phyloP scores from a whole-genome alignment of 2,797 vertebrate species.

The Myripristis jacobus region DNA sequence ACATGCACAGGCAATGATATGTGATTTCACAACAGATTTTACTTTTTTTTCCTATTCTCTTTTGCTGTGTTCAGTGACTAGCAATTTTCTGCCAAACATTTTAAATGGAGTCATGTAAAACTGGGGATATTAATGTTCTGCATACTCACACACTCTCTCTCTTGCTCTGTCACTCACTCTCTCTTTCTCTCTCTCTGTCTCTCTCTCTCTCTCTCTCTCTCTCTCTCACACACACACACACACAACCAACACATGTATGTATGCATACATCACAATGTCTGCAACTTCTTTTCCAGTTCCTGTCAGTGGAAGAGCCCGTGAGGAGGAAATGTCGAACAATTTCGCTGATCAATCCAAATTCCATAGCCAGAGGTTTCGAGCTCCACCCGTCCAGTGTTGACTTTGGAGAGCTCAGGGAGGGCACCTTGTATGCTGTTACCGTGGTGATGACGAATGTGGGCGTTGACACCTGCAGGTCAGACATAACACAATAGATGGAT shows the following conservation, averaged over 20 bases:
- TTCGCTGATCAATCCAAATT: slow-evolving; percentile 69
- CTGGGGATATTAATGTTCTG: no score
- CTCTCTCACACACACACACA: no score
- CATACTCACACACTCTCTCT: background rate
- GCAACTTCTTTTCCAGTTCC: slow-evolving; percentile 54
- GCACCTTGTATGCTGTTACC: slow-evolving; percentile 76
- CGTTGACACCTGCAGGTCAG: slow-evolving; percentile 89
- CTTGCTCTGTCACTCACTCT: no score
- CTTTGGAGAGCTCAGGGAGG: slow-evolving; percentile 86
- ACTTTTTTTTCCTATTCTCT: no score
- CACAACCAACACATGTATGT: slow-evolving; percentile 10
- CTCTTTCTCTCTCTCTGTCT: background rate
- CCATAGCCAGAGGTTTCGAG: slow-evolving; percentile 79
- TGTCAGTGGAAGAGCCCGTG: slow-evolving; percentile 80
- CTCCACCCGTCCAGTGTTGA: slow-evolving; percentile 83
- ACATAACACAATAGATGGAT: background rate
- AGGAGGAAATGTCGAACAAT: slow-evolving; percentile 83
- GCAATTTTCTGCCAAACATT: no score
- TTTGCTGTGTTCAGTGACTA: no score
- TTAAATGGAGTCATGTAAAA: no score
- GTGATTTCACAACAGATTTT: no score
- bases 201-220: no score
- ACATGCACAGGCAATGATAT: no score
- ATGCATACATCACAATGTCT: slow-evolving; percentile 3
- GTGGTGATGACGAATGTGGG: slow-evolving; percentile 89